A percentile compares a stretch with the other conserved stretches of the same genome.
Conservation (phyloP, 1,140 invertebrate species). For the Zaprionus capensis region DNA sequence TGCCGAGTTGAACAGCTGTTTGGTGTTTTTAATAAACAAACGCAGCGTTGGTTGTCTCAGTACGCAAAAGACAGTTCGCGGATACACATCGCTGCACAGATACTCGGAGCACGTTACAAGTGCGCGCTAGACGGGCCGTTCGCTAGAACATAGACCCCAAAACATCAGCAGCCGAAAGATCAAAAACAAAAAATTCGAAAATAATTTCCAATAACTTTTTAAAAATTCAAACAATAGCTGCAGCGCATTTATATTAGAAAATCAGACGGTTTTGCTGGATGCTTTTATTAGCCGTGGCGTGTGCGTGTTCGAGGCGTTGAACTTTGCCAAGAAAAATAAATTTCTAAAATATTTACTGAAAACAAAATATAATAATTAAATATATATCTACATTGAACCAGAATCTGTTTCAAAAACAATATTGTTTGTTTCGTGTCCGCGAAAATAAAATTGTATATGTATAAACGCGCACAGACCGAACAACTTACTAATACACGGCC, state of each 20-base stretch:
- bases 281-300: conserved; percentile 31
- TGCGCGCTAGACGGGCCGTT: conserved; percentile 63
- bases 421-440: conserved; percentile 14
- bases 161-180: conserved; percentile 22
- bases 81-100: conserved; percentile 62
- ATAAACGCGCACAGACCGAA: neutral
- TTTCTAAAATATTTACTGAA: conserved; percentile 2
- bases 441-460: conserved; percentile 14
- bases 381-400: conserved; percentile 1
- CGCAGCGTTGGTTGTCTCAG: conserved; percentile 57
- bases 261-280: conserved; percentile 3
- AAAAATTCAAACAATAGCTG: neutral
- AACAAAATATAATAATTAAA: conserved; percentile 10
- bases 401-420: conserved; percentile 22
- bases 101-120: conserved; percentile 43
- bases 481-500: neutral
- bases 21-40: conserved; percentile 75
- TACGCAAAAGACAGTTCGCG: conserved; percentile 69
- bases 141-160: conserved; percentile 44
- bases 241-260: neutral
- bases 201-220: conserved; percentile 3
- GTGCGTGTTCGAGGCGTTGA: conserved; percentile 38
- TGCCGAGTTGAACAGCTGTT: conserved; percentile 65
- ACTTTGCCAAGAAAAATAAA: conserved; percentile 33
- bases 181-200: conserved; percentile 3